Percentiles rank a stretch among this genome's conserved stretches.
phyloP scores from a whole-genome alignment of 1,140 invertebrate genomes.

The Drosophila santomea region DNA sequence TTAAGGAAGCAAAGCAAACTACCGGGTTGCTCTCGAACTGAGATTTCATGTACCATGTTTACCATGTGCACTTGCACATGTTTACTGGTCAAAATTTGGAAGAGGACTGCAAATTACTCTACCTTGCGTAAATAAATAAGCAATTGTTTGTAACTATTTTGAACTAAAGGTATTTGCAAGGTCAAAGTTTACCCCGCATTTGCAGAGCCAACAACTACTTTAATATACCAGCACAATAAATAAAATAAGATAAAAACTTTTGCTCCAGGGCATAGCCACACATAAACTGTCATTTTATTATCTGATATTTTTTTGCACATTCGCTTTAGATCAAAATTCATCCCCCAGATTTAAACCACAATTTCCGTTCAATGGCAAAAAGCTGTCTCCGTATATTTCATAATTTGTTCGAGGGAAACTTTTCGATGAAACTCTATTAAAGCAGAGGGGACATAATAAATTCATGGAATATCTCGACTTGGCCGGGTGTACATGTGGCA shows the following conservation, averaged over 20 bases:
- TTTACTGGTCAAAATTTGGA: not conserved
- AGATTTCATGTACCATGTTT: not conserved
- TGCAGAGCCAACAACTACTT: too few species aligned
- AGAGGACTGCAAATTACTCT: not conserved
- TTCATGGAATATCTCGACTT: constrained; percentile 42
- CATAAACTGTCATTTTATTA: constrained; percentile 23
- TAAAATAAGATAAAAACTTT: constrained; percentile 15
- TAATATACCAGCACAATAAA: constrained; percentile 1
- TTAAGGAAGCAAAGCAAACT: constrained; percentile 17
- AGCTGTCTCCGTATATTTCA: constrained; percentile 28
- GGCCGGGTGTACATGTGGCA: not conserved
- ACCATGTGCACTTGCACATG: not conserved
- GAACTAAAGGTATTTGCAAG: not conserved
- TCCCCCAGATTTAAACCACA: constrained; percentile 15
- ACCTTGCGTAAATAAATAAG: too few species aligned
- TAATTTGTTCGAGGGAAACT: constrained; percentile 32
- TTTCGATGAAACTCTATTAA: constrained; percentile 44
- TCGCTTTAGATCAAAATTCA: not conserved
- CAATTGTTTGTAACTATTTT: too few species aligned
- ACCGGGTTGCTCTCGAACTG: constrained; percentile 4
- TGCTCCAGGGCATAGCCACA: not conserved
- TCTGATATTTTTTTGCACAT: constrained; percentile 1
- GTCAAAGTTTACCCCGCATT: not conserved
- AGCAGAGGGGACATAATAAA: constrained; percentile 36
- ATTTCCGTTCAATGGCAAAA: constrained; percentile 34